phyloP scores from a whole-genome alignment of 2,797 vertebrate species.

The Threskiornis aethiopicus region DNA sequence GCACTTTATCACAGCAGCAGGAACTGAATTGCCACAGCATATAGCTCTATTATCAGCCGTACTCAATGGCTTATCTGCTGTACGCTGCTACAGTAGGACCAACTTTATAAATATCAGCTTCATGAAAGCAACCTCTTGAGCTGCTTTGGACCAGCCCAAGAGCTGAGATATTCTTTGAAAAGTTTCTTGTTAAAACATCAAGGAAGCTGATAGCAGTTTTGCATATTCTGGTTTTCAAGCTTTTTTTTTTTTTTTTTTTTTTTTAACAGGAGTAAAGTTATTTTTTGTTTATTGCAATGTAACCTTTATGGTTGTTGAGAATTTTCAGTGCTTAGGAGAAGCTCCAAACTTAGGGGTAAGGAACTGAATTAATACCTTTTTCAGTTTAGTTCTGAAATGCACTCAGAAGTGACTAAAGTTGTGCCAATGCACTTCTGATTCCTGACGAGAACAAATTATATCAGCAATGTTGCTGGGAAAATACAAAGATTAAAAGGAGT shows the following conservation, averaged over 20 bases:
- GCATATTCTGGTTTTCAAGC: neutral
- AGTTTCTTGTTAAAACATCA: constrained; percentile 59
- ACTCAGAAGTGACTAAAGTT: neutral
- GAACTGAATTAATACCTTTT: neutral
- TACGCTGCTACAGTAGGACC: constrained; percentile 39
- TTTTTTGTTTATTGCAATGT: neutral
- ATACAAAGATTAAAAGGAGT: neutral
- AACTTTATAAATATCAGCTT: constrained; percentile 67
- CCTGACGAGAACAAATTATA: neutral
- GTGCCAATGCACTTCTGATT: neutral
- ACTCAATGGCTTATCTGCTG: constrained; percentile 64
- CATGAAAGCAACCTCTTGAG: constrained; percentile 59
- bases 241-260: neutral
- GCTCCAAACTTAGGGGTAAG: neutral
- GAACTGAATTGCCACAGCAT: constrained; percentile 57
- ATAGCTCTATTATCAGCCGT: constrained; percentile 54
- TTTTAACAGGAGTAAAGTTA: neutral
- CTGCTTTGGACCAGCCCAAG: constrained; percentile 51
- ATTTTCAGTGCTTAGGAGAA: neutral
- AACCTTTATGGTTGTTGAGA: neutral
- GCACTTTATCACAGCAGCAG: constrained; percentile 70
- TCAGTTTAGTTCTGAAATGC: neutral
- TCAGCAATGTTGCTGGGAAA: neutral
- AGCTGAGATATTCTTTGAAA: constrained; percentile 56
- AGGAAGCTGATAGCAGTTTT: constrained; percentile 31